These are phyloP conservation scores for Mormyrops boulengeri DNA, from an alignment of 2,797 vertebrate genomes.

Conservation along the genomic window DNA sequence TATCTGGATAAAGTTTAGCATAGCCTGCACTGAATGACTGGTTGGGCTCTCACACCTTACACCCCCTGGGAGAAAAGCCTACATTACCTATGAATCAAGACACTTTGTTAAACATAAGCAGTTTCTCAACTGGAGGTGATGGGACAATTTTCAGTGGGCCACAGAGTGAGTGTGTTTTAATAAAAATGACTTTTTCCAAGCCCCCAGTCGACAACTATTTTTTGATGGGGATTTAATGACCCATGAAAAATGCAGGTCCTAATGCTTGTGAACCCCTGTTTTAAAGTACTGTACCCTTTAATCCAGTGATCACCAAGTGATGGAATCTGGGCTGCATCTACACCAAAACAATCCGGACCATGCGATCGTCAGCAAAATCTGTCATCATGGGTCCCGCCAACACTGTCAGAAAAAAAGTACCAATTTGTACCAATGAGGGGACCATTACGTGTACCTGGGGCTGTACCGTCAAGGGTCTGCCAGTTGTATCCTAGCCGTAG, in stretches of 20 bases:
- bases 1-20: background rate
- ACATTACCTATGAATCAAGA: background rate
- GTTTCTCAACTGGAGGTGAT: background rate
- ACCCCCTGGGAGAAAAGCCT: background rate
- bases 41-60: background rate
- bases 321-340: background rate
- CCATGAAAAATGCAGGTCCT: background rate
- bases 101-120: background rate
- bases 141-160: background rate
- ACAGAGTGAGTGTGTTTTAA: background rate
- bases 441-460: background rate
- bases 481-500: background rate
- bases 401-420: background rate
- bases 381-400: background rate
- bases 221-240: background rate
- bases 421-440: background rate
- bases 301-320: background rate
- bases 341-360: background rate
- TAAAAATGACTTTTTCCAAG: background rate
- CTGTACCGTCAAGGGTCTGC: background rate
- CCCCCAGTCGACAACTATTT: background rate
- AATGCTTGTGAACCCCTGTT: background rate
- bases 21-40: background rate
- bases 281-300: background rate
- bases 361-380: background rate